A percentile compares a stretch with the other conserved stretches of the same genome.
These are phyloP conservation scores for Australoheros facetus DNA, from an alignment of 2,797 vertebrate genomes.

Conservation along the genomic window DNA sequence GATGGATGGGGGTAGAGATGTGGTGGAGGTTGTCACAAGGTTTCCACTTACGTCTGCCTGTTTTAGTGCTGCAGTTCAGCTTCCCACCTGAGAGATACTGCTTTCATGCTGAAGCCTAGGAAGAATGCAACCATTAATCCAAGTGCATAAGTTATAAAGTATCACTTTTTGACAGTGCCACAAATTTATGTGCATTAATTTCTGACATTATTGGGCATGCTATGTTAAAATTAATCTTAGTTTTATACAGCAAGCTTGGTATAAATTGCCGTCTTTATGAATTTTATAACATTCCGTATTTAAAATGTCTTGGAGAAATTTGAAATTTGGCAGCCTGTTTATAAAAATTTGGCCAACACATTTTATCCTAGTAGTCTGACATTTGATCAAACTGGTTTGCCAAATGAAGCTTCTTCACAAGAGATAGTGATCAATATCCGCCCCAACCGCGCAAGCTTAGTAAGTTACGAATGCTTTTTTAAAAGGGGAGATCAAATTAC, in stretches of 20 bases:
- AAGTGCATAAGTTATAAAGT: not conserved
- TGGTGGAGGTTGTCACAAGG: slow-evolving; percentile 35
- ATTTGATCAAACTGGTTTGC: not conserved
- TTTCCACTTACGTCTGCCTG: slow-evolving; percentile 44
- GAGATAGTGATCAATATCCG: not conserved
- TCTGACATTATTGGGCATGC: not conserved
- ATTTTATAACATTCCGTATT: not conserved
- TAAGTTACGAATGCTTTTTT: not conserved
- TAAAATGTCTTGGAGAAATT: not conserved
- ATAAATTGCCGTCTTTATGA: not conserved
- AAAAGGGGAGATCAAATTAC: not conserved
- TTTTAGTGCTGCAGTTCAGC: slow-evolving; percentile 54
- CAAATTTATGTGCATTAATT: not conserved
- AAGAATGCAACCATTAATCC: not conserved
- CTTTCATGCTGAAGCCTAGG: slow-evolving; percentile 66
- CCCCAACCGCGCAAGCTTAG: not conserved
- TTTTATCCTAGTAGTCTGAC: not conserved
- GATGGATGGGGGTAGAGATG: slow-evolving; percentile 39
- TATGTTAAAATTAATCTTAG: not conserved
- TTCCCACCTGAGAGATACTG: slow-evolving; percentile 50
- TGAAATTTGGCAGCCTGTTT: not conserved
- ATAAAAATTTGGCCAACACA: not conserved
- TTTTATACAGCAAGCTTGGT: not conserved
- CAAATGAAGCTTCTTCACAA: not conserved
- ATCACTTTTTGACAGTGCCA: not conserved